Conservation (phyloP, 2,797 vertebrate genomes). For the Amazona finschi region DNA sequence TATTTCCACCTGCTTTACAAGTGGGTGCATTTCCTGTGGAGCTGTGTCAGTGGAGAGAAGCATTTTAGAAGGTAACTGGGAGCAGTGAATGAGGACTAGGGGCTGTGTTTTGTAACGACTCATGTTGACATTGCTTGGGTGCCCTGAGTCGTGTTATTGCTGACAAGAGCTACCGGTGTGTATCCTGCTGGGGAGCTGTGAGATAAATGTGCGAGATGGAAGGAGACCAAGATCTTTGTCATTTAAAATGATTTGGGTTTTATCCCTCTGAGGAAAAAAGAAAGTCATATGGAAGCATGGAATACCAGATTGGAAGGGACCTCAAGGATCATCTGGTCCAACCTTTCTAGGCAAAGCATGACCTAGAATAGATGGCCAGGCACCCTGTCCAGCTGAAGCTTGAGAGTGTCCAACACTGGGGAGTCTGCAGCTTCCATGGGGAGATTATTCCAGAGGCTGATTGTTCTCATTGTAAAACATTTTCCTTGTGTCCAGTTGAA, state of each 20-base stretch:
- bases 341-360: background rate
- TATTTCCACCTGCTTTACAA: background rate
- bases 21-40: background rate
- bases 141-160: background rate
- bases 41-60: background rate
- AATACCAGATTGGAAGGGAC: background rate
- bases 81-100: background rate
- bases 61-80: background rate
- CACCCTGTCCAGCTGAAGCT: background rate
- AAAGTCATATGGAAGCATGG: background rate
- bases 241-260: background rate
- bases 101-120: background rate
- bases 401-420: background rate
- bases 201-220: background rate
- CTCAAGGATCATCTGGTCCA: background rate
- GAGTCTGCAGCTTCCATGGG: background rate
- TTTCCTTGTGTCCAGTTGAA: background rate
- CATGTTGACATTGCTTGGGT: background rate
- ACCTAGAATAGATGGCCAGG: background rate
- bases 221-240: background rate
- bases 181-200: background rate
- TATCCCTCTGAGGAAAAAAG: background rate
- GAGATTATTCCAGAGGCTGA: background rate
- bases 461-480: background rate
- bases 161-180: background rate